Evolutionary conservation across 2,888 invertebrate genomes (phyloP).

Genomic region (Coremacera marginata): DNA sequence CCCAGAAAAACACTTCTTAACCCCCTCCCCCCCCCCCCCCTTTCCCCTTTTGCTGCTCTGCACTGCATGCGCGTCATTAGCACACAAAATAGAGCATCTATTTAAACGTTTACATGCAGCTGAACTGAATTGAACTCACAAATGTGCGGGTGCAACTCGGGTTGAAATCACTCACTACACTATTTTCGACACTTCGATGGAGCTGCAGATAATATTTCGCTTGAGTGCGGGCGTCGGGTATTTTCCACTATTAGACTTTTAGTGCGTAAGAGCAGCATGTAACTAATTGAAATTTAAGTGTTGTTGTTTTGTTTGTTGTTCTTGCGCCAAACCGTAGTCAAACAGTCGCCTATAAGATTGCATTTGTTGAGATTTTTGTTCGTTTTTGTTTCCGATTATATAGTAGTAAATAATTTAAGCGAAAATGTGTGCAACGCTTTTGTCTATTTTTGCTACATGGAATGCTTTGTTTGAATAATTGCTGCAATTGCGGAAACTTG

Average conservation of each 20-base stretch:
- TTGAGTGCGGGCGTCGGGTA: too few relatives aligned
- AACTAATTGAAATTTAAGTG: not conserved
- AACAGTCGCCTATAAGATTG: not conserved
- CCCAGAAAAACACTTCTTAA: not conserved
- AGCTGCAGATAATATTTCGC: too few relatives aligned
- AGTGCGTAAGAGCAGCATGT: not conserved
- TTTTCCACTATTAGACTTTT: not conserved
- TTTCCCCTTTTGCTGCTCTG: too few relatives aligned
- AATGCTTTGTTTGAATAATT: slow-evolving; percentile 1
- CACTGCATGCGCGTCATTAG: too few relatives aligned
- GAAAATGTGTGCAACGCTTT: not conserved
- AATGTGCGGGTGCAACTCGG: too few relatives aligned
- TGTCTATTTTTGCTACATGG: too few relatives aligned
- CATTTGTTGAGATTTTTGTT: not conserved
- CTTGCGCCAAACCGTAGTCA: not conserved
- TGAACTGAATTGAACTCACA: too few relatives aligned
- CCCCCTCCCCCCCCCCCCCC: too few relatives aligned
- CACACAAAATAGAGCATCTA: too few relatives aligned
- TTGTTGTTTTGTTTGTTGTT: not conserved
- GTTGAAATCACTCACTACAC: too few relatives aligned
- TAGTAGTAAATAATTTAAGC: not conserved
- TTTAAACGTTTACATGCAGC: too few relatives aligned
- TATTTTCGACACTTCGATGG: too few relatives aligned
- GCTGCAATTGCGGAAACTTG: slow-evolving; percentile 9
- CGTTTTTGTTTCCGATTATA: not conserved